phyloP scores from a whole-genome alignment of 2,797 vertebrate species.

The Syndactyla subalaris region DNA sequence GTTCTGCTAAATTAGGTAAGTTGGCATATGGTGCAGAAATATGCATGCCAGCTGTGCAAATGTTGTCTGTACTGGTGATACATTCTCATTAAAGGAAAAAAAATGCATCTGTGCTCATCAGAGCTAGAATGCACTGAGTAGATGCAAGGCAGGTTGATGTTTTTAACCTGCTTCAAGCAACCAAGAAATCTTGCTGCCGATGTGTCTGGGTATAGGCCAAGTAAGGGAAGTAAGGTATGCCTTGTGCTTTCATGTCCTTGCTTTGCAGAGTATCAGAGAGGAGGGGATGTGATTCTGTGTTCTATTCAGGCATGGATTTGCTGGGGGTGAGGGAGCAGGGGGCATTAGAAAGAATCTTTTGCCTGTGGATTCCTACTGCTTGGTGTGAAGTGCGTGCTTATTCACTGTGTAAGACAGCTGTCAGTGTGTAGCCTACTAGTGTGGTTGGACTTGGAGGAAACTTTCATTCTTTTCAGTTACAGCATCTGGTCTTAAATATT shows the following conservation, averaged over 20 bases:
- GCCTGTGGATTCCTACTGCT: not conserved
- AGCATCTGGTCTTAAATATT: not conserved
- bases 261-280: not conserved
- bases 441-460: not conserved
- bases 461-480: not conserved
- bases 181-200: not conserved
- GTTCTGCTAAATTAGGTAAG: not conserved
- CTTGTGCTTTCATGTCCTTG: not conserved
- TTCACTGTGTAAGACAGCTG: not conserved
- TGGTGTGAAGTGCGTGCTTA: not conserved
- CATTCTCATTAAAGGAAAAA: not conserved
- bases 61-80: not conserved
- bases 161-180: not conserved
- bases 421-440: not conserved
- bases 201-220: not conserved
- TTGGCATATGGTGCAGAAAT: not conserved
- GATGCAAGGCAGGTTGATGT: not conserved
- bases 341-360: not conserved
- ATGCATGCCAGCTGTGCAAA: not conserved
- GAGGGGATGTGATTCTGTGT: not conserved
- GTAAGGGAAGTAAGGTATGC: not conserved
- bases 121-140: not conserved
- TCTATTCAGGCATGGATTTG: not conserved
- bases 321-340: rapidly evolving
- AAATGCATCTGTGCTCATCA: not conserved